These are phyloP conservation scores for Halocynthia roretzi DNA, from an alignment of 23 tunicate species.

Conservation along the genomic window DNA sequence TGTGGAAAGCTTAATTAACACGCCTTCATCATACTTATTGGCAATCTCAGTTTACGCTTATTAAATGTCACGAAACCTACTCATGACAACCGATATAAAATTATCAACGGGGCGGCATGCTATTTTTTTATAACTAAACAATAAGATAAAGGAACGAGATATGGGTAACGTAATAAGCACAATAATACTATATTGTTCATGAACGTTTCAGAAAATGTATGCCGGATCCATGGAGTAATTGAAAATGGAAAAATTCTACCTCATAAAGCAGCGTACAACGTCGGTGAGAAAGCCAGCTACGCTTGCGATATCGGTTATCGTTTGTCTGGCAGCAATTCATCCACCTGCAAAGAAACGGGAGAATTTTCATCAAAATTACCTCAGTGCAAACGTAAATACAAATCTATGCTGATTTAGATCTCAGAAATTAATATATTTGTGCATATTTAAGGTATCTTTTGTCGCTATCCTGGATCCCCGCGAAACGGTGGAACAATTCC, in stretches of 20 bases:
- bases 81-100: too few relatives aligned
- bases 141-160: too few relatives aligned
- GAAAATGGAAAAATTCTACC: constrained; percentile 12
- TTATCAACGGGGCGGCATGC: too few relatives aligned
- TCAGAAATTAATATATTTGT: not conserved
- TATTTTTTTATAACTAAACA: too few relatives aligned
- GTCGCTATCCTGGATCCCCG: constrained; percentile 13
- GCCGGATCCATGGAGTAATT: constrained; percentile 1
- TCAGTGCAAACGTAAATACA: constrained; percentile 16
- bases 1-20: too few relatives aligned
- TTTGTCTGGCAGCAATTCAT: not conserved
- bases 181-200: not conserved
- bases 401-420: not conserved
- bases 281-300: not conserved
- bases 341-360: constrained; percentile 13
- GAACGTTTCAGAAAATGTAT: constrained; percentile 10
- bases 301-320: constrained; percentile 21
- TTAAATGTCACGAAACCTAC: too few relatives aligned
- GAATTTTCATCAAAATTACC: constrained; percentile 12
- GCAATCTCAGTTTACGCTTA: too few relatives aligned
- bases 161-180: too few relatives aligned
- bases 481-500: constrained; percentile 12
- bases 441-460: not conserved
- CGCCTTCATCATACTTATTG: too few relatives aligned
- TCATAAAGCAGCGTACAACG: not conserved